Conservation (phyloP, 2,888 invertebrate species). For the Drosophila cognata region DNA sequence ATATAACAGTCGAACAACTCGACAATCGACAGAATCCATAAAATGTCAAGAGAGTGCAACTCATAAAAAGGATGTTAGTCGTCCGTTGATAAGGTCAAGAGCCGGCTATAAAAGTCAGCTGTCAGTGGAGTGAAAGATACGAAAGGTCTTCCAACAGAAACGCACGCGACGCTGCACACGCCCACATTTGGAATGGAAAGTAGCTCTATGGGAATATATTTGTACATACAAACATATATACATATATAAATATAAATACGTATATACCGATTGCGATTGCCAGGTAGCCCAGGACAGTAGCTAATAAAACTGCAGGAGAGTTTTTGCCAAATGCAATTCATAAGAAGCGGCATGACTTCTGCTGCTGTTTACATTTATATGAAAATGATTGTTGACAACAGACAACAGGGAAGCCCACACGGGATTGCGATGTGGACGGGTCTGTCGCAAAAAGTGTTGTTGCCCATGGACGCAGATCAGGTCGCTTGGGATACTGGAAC, state of each 20-base stretch:
- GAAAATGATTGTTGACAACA: constrained; percentile 59
- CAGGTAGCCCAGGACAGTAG: constrained; percentile 62
- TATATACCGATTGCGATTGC: constrained; percentile 10
- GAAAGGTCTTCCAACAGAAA: constrained; percentile 26
- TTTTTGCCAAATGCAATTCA: constrained; percentile 44
- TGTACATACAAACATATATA: background rate
- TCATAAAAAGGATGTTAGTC: constrained; percentile 59
- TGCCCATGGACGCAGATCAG: constrained; percentile 15
- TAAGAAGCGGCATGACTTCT: constrained; percentile 31
- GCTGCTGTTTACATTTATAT: constrained; percentile 71
- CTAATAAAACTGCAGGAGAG: constrained; percentile 70
- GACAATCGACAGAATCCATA: constrained; percentile 54
- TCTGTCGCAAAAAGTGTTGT: constrained; percentile 50
- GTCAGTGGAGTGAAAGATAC: constrained; percentile 45
- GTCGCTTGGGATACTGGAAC: constrained; percentile 53
- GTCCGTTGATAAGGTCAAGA: constrained; percentile 73
- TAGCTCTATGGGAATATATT: constrained; percentile 13
- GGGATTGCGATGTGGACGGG: constrained; percentile 22
- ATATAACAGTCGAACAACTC: constrained; percentile 7
- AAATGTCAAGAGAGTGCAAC: constrained; percentile 69
- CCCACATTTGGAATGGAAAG: constrained; percentile 30
- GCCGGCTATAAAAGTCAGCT: constrained; percentile 73
- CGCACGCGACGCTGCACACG: constrained; percentile 67
- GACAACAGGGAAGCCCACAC: constrained; percentile 8
- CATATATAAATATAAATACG: background rate